These are phyloP conservation scores for Tipula vernalis DNA, from an alignment of 2,888 invertebrate species.

Conservation along the genomic window DNA sequence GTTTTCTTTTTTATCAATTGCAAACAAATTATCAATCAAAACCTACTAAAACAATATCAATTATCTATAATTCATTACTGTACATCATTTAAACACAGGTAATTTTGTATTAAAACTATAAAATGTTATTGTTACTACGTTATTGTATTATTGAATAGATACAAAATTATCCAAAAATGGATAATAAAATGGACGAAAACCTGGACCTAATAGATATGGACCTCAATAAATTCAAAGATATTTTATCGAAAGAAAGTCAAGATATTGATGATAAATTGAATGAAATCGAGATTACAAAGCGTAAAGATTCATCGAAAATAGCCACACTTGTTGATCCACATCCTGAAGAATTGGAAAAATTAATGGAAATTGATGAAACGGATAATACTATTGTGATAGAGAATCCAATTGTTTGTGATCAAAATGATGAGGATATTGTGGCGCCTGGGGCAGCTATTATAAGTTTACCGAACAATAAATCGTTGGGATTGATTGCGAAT, in stretches of 20 bases:
- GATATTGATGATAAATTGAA: conserved; percentile 6
- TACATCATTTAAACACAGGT: background rate
- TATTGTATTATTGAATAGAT: background rate
- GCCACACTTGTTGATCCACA: background rate
- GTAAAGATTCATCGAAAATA: background rate
- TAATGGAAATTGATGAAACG: background rate
- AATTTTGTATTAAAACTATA: background rate
- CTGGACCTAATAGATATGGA: background rate
- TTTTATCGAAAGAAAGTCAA: conserved; percentile 6
- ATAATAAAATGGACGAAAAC: background rate
- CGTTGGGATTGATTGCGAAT: background rate
- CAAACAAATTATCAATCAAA: conserved; percentile 7
- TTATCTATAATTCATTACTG: background rate
- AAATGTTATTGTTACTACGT: background rate
- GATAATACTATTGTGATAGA: background rate
- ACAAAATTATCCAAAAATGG: background rate
- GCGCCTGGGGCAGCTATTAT: background rate
- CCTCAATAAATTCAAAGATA: background rate
- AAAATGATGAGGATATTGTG: background rate
- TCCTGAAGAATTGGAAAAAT: background rate
- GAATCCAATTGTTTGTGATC: background rate
- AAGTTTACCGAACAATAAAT: background rate
- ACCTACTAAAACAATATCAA: background rate
- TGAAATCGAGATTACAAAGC: background rate
- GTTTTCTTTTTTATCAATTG: background rate